phyloP scores from a whole-genome alignment of 2,797 vertebrate species.

The Typhlichthys subterraneus region DNA sequence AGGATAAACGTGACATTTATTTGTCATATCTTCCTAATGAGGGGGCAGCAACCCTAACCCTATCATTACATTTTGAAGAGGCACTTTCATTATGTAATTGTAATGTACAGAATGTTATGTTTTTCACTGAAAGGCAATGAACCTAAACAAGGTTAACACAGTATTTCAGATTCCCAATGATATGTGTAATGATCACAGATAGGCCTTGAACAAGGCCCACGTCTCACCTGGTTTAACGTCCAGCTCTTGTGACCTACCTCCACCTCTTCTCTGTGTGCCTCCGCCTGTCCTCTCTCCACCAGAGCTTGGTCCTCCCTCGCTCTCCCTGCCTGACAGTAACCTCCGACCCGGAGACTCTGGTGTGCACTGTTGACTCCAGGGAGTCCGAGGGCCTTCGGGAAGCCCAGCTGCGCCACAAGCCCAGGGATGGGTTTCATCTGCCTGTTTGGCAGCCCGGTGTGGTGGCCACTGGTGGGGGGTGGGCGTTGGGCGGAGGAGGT shows the following conservation, averaged over 20 bases:
- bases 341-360: slow-evolving; percentile 31
- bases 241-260: slow-evolving; percentile 53
- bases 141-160: too few relatives aligned
- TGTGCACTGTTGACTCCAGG: slow-evolving; percentile 27
- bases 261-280: slow-evolving; percentile 14
- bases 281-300: slow-evolving; percentile 5
- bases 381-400: slow-evolving; percentile 13
- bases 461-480: slow-evolving; percentile 23
- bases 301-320: slow-evolving; percentile 11
- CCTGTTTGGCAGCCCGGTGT: slow-evolving; percentile 16
- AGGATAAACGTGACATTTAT: too few relatives aligned
- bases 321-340: not conserved
- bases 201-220: too few relatives aligned
- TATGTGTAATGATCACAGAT: too few relatives aligned
- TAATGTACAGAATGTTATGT: too few relatives aligned
- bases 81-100: too few relatives aligned
- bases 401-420: slow-evolving; percentile 20
- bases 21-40: too few relatives aligned
- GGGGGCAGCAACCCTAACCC: too few relatives aligned
- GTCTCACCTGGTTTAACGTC: slow-evolving; percentile 73
- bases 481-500: not conserved
- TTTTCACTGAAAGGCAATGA: too few relatives aligned
- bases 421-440: slow-evolving; percentile 25
- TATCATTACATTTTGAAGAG: too few relatives aligned
- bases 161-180: too few relatives aligned